Base-by-base conservation (phyloP, 2,113 vertebrate genomes). In the Ophthalmolycus amberensis region DNA sequence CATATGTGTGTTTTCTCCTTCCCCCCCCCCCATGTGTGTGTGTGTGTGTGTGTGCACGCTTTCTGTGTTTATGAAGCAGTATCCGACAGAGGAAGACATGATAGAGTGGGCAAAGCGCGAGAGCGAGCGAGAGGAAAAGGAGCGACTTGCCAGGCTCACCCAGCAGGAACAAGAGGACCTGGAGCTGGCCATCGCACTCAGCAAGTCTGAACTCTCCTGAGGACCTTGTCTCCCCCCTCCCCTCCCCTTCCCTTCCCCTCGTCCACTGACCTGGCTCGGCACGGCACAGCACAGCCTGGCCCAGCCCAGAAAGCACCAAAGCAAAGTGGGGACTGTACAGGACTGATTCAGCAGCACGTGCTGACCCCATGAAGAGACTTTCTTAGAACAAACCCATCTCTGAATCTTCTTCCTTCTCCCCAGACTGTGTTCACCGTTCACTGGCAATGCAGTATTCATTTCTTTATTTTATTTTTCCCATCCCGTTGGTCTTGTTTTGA, bases 51-150 rank as follows among this genome's bases (percentile, higher is more conserved):
- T 64, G 64, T n/a, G 25, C 73, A 76, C 69, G 54, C 38, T 71
- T 25, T 77, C 60, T 92, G 88, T 94, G 84, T 89, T 67, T 77
- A 73, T 76, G 85, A 83, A 77, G 87, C 95, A 99, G 97, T 99
- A 98, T 94, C 97, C 97, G 32, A 98, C 97, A 92, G 98, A 99
- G 90, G 98, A 99, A 93, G 97, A 99, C 91, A 97, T 99, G 98
- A 99, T 99, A 87, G 98, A 99, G 91, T 99, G 98, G 98, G 98
- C 96, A 79, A 99, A 99, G 93, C 96, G 98, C 84, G 98, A 99
- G 94, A 99, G 98, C 88, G 97, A 99, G 89, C 95, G 96, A 89
- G 98, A 98, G 93, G 98, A 99, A 88, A 96, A 98, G 88, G 97
- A 99, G 93, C 96, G 98, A 32, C 91, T 99, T 74, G 97, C 97